These are phyloP conservation scores for Ypsolopha sequella DNA, from an alignment of 2,888 invertebrate species.

Conservation along the genomic window DNA sequence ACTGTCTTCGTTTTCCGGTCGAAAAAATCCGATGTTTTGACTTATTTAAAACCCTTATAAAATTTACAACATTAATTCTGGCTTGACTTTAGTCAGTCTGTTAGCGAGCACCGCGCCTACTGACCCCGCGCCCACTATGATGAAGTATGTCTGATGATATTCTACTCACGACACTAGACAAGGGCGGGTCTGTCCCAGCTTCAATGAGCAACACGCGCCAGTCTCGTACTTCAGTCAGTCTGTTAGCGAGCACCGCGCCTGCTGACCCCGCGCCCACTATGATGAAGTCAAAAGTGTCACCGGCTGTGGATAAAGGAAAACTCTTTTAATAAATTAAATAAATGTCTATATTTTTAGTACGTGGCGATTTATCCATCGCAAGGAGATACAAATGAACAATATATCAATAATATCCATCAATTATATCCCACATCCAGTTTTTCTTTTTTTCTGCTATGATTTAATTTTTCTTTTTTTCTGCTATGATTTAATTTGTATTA, in stretches of 20 bases:
- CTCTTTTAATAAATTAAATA: no score
- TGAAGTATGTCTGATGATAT: constrained; percentile 9
- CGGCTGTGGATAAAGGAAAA: not conserved
- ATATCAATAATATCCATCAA: no score
- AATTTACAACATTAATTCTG: no score
- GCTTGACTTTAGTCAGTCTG: constrained; percentile 18
- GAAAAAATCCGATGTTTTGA: no score
- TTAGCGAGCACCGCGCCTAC: constrained; percentile 19
- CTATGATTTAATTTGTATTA: no score
- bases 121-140: constrained; percentile 20
- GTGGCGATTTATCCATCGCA: not conserved
- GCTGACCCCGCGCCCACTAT: constrained; percentile 20
- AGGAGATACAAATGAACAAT: no score
- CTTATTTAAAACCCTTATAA: no score
- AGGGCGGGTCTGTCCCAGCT: constrained; percentile 18
- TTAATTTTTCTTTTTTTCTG: no score
- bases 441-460: no score
- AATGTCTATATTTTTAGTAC: no score
- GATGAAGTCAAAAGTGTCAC: constrained; percentile 16
- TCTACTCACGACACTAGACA: constrained; percentile 1
- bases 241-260: constrained; percentile 18
- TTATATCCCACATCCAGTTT: no score
- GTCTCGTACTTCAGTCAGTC: constrained; percentile 16
- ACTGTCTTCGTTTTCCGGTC: no score
- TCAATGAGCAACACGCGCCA: constrained; percentile 18